Percentiles rank a stretch among this genome's conserved stretches.
phyloP scores from a whole-genome alignment of 2,888 invertebrate genomes.

The Cantharis nigra region DNA sequence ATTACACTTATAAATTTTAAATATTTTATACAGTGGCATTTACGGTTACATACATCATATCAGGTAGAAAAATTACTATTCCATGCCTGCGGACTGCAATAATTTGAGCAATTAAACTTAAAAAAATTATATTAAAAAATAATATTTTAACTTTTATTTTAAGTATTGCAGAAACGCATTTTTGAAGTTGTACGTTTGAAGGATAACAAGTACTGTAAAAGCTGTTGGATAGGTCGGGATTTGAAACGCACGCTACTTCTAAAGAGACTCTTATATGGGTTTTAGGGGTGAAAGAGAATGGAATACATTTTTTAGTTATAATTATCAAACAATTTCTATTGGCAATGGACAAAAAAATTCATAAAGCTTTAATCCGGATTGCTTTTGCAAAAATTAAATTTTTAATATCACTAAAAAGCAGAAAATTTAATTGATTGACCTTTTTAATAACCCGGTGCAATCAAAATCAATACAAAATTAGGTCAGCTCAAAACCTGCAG shows the following conservation, averaged over 20 bases:
- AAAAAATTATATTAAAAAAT: neutral
- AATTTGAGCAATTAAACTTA: neutral
- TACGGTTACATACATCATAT: neutral
- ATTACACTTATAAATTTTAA: neutral
- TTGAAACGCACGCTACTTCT: conserved; percentile 24
- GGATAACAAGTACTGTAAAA: conserved; percentile 22
- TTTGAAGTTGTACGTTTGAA: conserved; percentile 6
- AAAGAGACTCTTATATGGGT: conserved; percentile 24
- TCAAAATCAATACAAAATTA: neutral
- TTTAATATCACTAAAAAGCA: neutral
- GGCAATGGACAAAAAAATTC: neutral
- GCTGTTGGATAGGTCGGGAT: conserved; percentile 36
- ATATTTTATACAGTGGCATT: neutral
- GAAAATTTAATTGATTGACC: neutral
- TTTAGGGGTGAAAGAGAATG: conserved; percentile 27
- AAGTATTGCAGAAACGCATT: neutral
- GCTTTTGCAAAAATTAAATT: neutral
- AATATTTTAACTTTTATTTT: neutral
- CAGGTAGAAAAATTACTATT: neutral
- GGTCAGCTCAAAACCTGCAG: neutral
- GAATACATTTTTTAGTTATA: conserved; percentile 30
- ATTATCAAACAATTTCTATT: conserved; percentile 1
- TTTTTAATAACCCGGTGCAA: neutral
- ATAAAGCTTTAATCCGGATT: neutral
- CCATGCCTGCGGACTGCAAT: neutral